Evolutionary conservation across 2,888 invertebrate species (phyloP).

Genomic region (Polymixis flavicincta): DNA sequence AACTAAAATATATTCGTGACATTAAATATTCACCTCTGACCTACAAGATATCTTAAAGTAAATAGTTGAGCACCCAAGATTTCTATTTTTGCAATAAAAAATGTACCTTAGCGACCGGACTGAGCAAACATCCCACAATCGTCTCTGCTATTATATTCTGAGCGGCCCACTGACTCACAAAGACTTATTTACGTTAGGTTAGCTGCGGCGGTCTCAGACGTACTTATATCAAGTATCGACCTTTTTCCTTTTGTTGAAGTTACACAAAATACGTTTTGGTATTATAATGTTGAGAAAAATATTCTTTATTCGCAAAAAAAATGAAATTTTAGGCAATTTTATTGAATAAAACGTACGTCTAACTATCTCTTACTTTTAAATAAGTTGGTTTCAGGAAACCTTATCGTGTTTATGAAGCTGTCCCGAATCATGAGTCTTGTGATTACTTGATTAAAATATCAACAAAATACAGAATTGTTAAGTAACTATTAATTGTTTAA

Average conservation of each 20-base stretch:
- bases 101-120: not conserved
- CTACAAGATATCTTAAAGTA: conserved; percentile 22
- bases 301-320: not conserved
- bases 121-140: conserved; percentile 17
- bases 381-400: not conserved
- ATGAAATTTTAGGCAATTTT: not conserved
- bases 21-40: conserved; percentile 11
- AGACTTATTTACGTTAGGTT: conserved; percentile 26
- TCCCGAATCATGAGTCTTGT: not conserved
- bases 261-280: not conserved
- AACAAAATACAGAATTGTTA: not conserved
- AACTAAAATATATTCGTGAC: not conserved
- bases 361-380: not conserved
- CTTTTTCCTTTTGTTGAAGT: conserved; percentile 25
- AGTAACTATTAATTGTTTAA: not conserved
- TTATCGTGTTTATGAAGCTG: not conserved
- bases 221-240: conserved; percentile 23
- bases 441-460: not conserved
- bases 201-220: conserved; percentile 4
- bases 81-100: conserved; percentile 33
- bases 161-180: conserved; percentile 17
- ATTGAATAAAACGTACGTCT: conserved; percentile 3
- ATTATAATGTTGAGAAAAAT: conserved; percentile 1
- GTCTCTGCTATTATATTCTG: conserved; percentile 18
- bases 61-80: conserved; percentile 26